phyloP scores from a whole-genome alignment of 2,888 invertebrate genomes.

The Adelognathus sp. region DNA sequence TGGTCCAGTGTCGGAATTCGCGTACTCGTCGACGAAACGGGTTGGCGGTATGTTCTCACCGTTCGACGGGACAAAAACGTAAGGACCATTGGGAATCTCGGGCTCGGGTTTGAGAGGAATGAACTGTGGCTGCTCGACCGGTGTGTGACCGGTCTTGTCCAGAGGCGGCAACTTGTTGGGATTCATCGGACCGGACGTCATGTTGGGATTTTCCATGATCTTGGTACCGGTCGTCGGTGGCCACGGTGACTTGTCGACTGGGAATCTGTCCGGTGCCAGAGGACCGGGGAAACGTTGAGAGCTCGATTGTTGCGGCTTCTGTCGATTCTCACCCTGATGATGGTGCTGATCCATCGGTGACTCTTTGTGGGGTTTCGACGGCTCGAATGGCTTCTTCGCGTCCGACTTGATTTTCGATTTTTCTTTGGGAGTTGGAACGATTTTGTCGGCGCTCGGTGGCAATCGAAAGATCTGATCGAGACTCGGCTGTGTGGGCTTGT shows the following conservation, averaged over 20 bases:
- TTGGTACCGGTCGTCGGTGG: constrained; percentile 26
- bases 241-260: constrained; percentile 26
- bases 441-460: constrained; percentile 61
- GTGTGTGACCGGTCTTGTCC: constrained; percentile 50
- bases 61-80: constrained; percentile 68
- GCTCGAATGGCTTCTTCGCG: constrained; percentile 75
- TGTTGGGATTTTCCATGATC: constrained; percentile 55
- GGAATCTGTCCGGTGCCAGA: constrained; percentile 72
- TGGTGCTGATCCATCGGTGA: constrained; percentile 56
- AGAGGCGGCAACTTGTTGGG: constrained; percentile 65
- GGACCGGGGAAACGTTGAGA: constrained; percentile 73
- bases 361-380: constrained; percentile 73
- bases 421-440: constrained; percentile 66
- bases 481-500: constrained; percentile 72
- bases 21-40: constrained; percentile 67
- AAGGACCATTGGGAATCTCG: constrained; percentile 60
- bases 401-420: constrained; percentile 75
- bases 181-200: constrained; percentile 51
- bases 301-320: neutral
- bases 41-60: constrained; percentile 70
- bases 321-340: constrained; percentile 10
- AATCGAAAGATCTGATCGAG: constrained; percentile 76
- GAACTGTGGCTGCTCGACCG: constrained; percentile 74
- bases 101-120: constrained; percentile 68
- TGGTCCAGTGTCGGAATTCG: constrained; percentile 70